Evolutionary conservation across 2,113 vertebrate species (phyloP).

Genomic region (Hyla sarda): DNA sequence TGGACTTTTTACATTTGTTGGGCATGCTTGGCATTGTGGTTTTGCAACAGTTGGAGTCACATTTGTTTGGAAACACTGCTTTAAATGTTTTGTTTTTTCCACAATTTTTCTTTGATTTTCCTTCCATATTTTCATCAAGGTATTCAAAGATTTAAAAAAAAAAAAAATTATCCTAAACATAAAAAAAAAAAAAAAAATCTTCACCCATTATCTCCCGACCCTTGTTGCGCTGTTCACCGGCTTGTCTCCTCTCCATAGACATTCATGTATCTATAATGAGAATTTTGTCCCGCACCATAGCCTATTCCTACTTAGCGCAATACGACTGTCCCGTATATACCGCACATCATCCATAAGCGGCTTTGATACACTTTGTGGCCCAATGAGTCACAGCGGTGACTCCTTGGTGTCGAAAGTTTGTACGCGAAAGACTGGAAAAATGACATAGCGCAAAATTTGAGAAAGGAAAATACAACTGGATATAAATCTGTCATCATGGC

Average conservation of each 20-base stretch:
- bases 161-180: too few relatives aligned
- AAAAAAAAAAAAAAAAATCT: not conserved
- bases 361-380: conserved; percentile 36
- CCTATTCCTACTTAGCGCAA: not conserved
- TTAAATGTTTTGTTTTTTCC: too few relatives aligned
- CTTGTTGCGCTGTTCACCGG: not conserved
- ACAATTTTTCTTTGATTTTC: not conserved
- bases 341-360: conserved; percentile 4
- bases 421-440: conserved; percentile 44
- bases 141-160: too few relatives aligned
- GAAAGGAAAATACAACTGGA: conserved; percentile 35
- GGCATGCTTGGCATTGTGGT: too few relatives aligned
- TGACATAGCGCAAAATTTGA: conserved; percentile 48
- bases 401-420: conserved; percentile 29
- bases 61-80: too few relatives aligned
- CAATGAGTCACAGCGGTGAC: conserved; percentile 30
- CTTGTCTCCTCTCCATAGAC: not conserved
- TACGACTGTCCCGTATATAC: conserved; percentile 27
- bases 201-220: not conserved
- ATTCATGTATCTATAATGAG: not conserved
- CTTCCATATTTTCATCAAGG: not conserved
- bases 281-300: not conserved
- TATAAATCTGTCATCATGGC: conserved; percentile 53
- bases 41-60: too few relatives aligned
- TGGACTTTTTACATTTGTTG: not conserved